Percentiles rank a stretch among this genome's conserved stretches.
These are phyloP conservation scores for Amphiprion clarkii DNA, from an alignment of 2,797 vertebrate species.

Conservation along the genomic window DNA sequence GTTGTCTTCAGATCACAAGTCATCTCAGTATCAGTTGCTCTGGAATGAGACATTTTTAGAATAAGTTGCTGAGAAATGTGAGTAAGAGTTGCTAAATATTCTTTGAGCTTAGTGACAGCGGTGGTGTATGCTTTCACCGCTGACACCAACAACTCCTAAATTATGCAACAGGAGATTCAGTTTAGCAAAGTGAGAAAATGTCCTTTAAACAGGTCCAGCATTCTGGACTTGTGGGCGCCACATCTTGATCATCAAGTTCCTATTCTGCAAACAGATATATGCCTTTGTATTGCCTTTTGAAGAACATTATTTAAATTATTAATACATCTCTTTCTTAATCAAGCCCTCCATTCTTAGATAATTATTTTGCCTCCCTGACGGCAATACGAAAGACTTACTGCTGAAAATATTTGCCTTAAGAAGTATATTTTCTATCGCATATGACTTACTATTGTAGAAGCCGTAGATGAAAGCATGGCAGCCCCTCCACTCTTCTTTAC, in stretches of 20 bases:
- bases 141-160: conserved; percentile 56
- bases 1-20: conserved; percentile 25
- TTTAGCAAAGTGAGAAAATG: conserved; percentile 37
- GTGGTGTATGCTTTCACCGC: conserved; percentile 28
- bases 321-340: conserved; percentile 49
- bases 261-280: conserved; percentile 40
- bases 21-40: conserved; percentile 41
- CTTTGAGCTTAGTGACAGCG: conserved; percentile 3
- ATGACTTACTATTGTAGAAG: conserved; percentile 48
- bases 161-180: conserved; percentile 67
- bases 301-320: conserved; percentile 74
- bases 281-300: conserved; percentile 76
- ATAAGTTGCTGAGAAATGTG: conserved; percentile 6
- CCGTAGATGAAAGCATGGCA: conserved; percentile 65
- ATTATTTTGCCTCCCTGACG: conserved; percentile 61
- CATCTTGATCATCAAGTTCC: conserved; percentile 35
- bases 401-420: conserved; percentile 77
- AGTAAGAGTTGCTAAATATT: conserved; percentile 21
- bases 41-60: conserved; percentile 13
- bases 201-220: conserved; percentile 21
- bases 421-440: conserved; percentile 71
- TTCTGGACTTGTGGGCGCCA: conserved; percentile 16
- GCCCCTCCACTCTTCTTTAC: conserved; percentile 46
- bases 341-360: conserved; percentile 12
- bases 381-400: conserved; percentile 63